Base-by-base conservation (phyloP, 2,888 invertebrate genomes). In the Cantharis flavilabris region DNA sequence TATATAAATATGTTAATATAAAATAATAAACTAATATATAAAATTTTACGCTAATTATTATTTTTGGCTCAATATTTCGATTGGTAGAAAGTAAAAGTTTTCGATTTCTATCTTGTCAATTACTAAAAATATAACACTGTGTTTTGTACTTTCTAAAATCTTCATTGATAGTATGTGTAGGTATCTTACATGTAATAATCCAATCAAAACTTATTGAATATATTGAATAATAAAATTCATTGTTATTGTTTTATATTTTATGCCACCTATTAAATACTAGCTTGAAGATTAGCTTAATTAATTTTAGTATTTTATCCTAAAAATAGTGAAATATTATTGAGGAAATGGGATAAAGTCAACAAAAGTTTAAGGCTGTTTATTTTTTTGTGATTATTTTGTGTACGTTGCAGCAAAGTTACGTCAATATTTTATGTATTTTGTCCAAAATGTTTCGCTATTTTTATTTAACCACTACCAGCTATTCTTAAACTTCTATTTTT, bases 51-150 rank as follows among this genome's bases (percentile, higher is more conserved):
- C 7, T 13, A 23, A 28, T 69, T 26, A 69, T 69, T 26, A 11
- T 28, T 69, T 28, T n/a, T 69, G 20, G 69, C 11, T 49, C n/a
- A 49, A 13, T 49, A 49, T 49, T 49, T 49, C 7, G 63, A 72
- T 65, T 73, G 70, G 73, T 73, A 72, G 76, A 76, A 76, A 76
- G 76, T 76, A 76, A 73, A 76, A 76, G 76, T 76, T 65, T 65
- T 72, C 70, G 72, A 72, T 76, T 72, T 72, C 76, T 73, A 73
- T 20, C 49, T 33, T 49, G 23, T 65, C 64, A 23, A 73, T 70
- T 76, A 70, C 65, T 49, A 49, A 49, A 49, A 49, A 49, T 49
- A 49, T 49, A 13, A 49, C n/a, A 49, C n/a, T 49, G 13, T n/a
- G n/a, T 49, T 16, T 16, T 13, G 23, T 63, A 76, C 76, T 76